Conservation (phyloP, 2,888 invertebrate genomes). For the Tachystola acroxantha region DNA sequence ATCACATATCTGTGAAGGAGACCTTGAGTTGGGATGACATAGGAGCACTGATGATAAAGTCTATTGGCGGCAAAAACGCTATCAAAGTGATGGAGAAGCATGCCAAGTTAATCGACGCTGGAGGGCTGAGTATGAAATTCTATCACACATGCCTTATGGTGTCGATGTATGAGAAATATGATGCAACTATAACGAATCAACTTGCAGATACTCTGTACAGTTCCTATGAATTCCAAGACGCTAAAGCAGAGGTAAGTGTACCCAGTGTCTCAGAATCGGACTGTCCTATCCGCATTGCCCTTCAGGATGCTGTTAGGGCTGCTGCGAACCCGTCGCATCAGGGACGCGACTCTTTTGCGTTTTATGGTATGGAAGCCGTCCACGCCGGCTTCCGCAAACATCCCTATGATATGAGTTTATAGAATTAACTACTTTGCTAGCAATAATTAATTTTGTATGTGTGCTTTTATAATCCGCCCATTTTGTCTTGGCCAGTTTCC, state of each 20-base stretch:
- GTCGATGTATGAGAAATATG: constrained; percentile 60
- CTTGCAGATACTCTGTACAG: constrained; percentile 59
- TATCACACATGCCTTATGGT: constrained; percentile 77
- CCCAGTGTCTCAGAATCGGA: too few species aligned
- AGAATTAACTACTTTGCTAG: neutral
- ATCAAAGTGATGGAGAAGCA: constrained; percentile 77
- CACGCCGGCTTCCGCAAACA: too few species aligned
- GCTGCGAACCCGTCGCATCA: too few species aligned
- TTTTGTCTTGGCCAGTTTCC: too few species aligned
- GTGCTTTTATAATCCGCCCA: too few species aligned
- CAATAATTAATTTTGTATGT: too few species aligned
- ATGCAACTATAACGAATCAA: constrained; percentile 42
- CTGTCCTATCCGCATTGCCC: too few species aligned
- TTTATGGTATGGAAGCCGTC: neutral
- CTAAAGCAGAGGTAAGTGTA: constrained; percentile 52
- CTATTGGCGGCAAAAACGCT: constrained; percentile 77
- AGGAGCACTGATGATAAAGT: constrained; percentile 77
- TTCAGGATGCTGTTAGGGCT: too few species aligned
- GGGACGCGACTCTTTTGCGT: too few species aligned
- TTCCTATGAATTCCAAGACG: constrained; percentile 55
- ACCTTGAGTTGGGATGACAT: constrained; percentile 80
- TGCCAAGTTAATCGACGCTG: constrained; percentile 71
- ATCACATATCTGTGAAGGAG: constrained; percentile 61
- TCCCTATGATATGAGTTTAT: too few species aligned
- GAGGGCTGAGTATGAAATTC: constrained; percentile 80